These are phyloP conservation scores for Acronicta alni DNA, from an alignment of 2,888 invertebrate species.

Conservation along the genomic window DNA sequence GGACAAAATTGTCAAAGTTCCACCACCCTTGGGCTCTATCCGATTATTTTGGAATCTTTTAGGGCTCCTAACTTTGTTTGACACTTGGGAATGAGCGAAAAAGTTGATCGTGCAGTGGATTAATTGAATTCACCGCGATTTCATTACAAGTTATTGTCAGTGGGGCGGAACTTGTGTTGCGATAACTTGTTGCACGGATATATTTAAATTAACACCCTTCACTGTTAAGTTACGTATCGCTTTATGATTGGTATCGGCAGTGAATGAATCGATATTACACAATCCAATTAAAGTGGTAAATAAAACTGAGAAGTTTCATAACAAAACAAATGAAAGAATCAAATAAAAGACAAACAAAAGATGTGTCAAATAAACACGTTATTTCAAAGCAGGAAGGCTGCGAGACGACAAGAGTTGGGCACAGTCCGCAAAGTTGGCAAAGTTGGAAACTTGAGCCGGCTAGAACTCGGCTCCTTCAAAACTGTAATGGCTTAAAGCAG, in stretches of 20 bases:
- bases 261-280: constrained; percentile 27
- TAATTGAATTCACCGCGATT: constrained; percentile 63
- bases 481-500: constrained; percentile 79
- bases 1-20: constrained; percentile 81
- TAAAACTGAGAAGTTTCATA: constrained; percentile 12
- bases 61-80: constrained; percentile 73
- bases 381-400: constrained; percentile 65
- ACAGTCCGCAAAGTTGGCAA: constrained; percentile 74
- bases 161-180: constrained; percentile 50
- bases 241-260: constrained; percentile 36
- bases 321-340: constrained; percentile 43
- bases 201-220: constrained; percentile 48
- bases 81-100: constrained; percentile 65
- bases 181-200: constrained; percentile 50
- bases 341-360: constrained; percentile 52
- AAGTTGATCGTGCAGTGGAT: constrained; percentile 59
- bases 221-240: constrained; percentile 41
- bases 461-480: constrained; percentile 75
- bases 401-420: constrained; percentile 64
- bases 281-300: constrained; percentile 37
- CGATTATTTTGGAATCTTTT: constrained; percentile 81
- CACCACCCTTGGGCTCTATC: constrained; percentile 71
- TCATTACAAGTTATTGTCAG: constrained; percentile 55
- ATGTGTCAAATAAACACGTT: constrained; percentile 67
- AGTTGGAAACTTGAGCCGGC: constrained; percentile 70